Conservation (phyloP, 2,113 vertebrate genomes). For the Plectropomus leopardus region DNA sequence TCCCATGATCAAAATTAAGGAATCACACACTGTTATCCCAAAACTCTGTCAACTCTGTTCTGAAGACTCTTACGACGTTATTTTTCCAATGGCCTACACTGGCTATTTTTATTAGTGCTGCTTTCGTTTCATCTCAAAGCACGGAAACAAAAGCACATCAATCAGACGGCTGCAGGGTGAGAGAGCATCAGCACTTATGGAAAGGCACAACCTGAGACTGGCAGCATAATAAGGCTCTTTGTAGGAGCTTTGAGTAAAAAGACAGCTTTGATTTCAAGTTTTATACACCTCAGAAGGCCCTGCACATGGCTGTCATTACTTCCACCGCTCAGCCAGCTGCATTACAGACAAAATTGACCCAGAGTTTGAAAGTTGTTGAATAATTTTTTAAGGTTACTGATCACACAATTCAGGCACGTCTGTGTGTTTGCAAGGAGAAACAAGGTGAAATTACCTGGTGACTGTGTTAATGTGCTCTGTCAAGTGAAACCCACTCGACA, state of each 20-base stretch:
- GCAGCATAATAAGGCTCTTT: constrained; percentile 43
- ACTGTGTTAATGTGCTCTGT: constrained; percentile 27
- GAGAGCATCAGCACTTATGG: constrained; percentile 41
- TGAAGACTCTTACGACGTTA: neutral
- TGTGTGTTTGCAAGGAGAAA: constrained; percentile 25
- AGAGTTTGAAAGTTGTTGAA: constrained; percentile 25
- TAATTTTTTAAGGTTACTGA: constrained; percentile 4
- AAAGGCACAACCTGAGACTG: constrained; percentile 32
- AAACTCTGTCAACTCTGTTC: neutral
- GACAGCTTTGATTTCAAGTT: constrained; percentile 41
- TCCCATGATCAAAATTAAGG: neutral
- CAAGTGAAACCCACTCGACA: constrained; percentile 11
- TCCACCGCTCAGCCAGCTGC: neutral
- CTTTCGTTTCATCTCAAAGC: constrained; percentile 43
- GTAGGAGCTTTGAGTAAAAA: constrained; percentile 21
- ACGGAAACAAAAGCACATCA: constrained; percentile 49
- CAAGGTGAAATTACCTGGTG: constrained; percentile 17
- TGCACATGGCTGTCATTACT: neutral
- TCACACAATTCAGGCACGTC: constrained; percentile 10
- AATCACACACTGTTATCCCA: neutral
- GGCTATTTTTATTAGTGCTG: constrained; percentile 54
- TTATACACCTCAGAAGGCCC: constrained; percentile 21
- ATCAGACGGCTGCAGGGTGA: constrained; percentile 59
- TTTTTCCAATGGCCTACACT: neutral
- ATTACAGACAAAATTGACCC: constrained; percentile 20